Conservation (phyloP, 2,888 invertebrate species). For the Celastrina argiolus region DNA sequence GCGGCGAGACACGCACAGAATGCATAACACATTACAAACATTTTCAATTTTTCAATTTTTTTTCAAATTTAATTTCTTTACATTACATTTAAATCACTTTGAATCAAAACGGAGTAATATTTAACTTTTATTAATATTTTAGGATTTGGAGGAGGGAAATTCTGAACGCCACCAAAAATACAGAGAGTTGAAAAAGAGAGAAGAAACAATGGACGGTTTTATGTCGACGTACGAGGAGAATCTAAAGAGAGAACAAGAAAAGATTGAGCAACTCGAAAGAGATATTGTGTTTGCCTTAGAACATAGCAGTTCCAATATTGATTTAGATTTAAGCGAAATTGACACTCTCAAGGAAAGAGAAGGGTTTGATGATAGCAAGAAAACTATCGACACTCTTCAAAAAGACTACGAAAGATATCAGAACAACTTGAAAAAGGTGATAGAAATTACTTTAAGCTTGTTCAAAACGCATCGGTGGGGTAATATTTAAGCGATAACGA, state of each 20-base stretch:
- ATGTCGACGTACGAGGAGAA: constrained; percentile 81
- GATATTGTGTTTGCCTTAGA: constrained; percentile 81
- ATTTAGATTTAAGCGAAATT: constrained; percentile 79
- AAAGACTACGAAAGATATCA: constrained; percentile 79
- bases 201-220: constrained; percentile 89
- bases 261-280: constrained; percentile 79
- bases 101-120: too few relatives aligned
- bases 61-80: too few relatives aligned
- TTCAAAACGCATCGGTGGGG: too few relatives aligned
- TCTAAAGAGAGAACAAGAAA: constrained; percentile 80
- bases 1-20: too few relatives aligned
- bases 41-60: too few relatives aligned
- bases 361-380: constrained; percentile 73
- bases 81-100: too few relatives aligned
- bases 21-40: too few relatives aligned
- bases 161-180: constrained; percentile 88
- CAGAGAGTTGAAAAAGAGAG: constrained; percentile 86
- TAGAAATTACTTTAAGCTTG: not conserved
- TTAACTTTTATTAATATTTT: not conserved
- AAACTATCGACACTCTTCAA: constrained; percentile 62
- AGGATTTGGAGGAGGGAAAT: constrained; percentile 82
- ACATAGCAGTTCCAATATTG: constrained; percentile 81
- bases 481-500: too few relatives aligned
- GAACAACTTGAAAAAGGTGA: constrained; percentile 78
- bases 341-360: constrained; percentile 69